Conservation (phyloP, 2,888 invertebrate genomes). For the Danaus chrysippus region DNA sequence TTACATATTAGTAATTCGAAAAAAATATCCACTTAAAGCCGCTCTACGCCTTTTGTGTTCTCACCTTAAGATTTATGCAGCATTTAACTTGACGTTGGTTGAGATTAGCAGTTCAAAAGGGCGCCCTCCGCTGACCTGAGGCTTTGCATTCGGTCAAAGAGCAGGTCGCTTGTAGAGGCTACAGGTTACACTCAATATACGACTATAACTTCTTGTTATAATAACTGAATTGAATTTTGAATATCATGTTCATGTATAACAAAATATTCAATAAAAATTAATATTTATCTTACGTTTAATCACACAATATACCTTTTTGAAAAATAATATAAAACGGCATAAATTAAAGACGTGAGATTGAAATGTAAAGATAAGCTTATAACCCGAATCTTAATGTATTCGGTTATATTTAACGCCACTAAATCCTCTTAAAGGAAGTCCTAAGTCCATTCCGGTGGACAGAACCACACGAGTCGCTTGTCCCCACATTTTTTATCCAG, state of each 20-base stretch:
- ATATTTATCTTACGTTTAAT: too few species aligned
- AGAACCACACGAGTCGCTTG: conserved; percentile 64
- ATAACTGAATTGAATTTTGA: too few species aligned
- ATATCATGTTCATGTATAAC: too few species aligned
- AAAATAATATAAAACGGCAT: too few species aligned
- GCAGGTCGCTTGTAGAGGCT: conserved; percentile 19
- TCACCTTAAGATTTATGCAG: conserved; percentile 50
- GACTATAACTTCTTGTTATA: not conserved
- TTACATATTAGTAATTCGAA: not conserved
- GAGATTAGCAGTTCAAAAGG: conserved; percentile 55
- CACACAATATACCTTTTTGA: too few species aligned
- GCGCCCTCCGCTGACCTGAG: conserved; percentile 35
- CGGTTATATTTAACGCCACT: conserved; percentile 19
- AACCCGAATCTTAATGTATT: conserved; percentile 19
- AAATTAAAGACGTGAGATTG: not conserved
- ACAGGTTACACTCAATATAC: conserved; percentile 6
- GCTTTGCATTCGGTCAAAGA: conserved; percentile 27
- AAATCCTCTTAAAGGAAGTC: conserved; percentile 25
- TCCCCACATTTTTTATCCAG: conserved; percentile 49
- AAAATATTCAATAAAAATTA: too few species aligned
- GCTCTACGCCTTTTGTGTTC: conserved; percentile 35
- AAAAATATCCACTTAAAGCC: not conserved
- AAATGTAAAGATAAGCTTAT: not conserved
- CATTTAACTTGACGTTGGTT: conserved; percentile 56
- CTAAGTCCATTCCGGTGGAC: conserved; percentile 38